These are phyloP conservation scores for Eospalax fontanierii DNA, from an alignment of 2,797 vertebrate species.

Conservation along the genomic window DNA sequence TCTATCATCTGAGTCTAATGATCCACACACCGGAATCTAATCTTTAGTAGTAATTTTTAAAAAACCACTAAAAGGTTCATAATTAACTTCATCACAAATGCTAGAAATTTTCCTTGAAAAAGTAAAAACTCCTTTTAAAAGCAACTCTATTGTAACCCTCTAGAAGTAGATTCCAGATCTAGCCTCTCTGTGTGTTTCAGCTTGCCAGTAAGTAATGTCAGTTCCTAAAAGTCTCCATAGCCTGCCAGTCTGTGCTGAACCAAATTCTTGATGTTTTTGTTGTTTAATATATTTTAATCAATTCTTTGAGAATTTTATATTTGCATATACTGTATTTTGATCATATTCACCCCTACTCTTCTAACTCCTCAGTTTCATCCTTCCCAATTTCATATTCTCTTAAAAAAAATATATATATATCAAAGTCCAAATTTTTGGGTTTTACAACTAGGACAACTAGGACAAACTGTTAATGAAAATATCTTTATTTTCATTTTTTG, in stretches of 20 bases:
- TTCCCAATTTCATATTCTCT: not conserved
- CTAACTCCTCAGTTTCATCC: not conserved
- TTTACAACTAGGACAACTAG: not conserved
- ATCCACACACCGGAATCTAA: not conserved
- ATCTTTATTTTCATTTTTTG: not conserved
- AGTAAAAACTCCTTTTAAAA: slow-evolving; percentile 18
- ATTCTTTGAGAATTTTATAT: not conserved
- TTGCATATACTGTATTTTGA: not conserved
- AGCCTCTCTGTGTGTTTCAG: not conserved
- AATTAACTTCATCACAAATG: not conserved
- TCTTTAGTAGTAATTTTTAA: slow-evolving; percentile 54
- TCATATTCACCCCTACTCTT: not conserved
- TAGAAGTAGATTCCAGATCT: not conserved
- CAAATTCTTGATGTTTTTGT: slow-evolving; percentile 5
- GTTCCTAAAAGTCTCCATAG: slow-evolving; percentile 18
- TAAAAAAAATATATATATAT: not conserved
- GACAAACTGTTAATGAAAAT: slow-evolving; percentile 41
- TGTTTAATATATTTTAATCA: too few species aligned
- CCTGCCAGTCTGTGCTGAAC: not conserved
- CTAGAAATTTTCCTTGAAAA: slow-evolving; percentile 53
- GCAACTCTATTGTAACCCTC: not conserved
- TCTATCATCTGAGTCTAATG: not conserved
- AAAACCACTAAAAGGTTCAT: slow-evolving; percentile 19
- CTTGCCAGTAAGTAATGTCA: not conserved
- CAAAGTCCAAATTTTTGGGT: slow-evolving; percentile 9